Evolutionary conservation across 2,888 invertebrate genomes (phyloP), one percentile per base, ranked within the genome.

Genomic region (Polietes domitor): DNA sequence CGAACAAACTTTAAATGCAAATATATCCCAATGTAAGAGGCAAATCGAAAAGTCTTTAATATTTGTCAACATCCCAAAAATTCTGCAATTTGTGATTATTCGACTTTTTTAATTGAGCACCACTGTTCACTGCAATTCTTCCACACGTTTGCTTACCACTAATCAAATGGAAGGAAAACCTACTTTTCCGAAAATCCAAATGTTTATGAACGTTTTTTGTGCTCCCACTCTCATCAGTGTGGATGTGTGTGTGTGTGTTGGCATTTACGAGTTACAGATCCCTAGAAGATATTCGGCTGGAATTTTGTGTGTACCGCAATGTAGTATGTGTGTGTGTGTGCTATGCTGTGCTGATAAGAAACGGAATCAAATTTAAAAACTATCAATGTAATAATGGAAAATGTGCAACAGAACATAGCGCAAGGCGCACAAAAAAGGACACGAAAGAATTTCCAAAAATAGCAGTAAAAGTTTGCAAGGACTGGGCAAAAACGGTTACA

Each of bases 331-430:
- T 24, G 15, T 10, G 12, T 61, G 61, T 28, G 17, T 43, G 37
- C 24, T 63, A 19, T 63, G 32, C 72, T 50, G 53, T 72, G 82
- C 65, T 87, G 89, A 88, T 89, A 89, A 88, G 89, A 88, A 88
- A 88, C 86, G 88, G 87, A 89, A 89, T 90, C 90, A 89, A 89
- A 90, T 90, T 90, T 89, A 89, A 89, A 90, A 90, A 89, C 89
- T 89, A 89, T 89, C 89, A 89, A 89, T 89, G 88, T 87, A 88
- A 89, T 89, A 89, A 88, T 88, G 88, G 86, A 53, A 75, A 73
- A 61, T 68, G 53, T 76, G 50, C 68, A 70, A 63, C 61, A 71
- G 47, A 28, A 65, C 55, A 75, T n/a, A 41, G 21, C 6, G n/a
- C 32, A 19, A 74, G 70, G 41, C 71, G 65, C 55, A 72, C 37